These are phyloP conservation scores for Sphyrna mokarran DNA, from an alignment of 2,113 vertebrate species.

Conservation along the genomic window DNA sequence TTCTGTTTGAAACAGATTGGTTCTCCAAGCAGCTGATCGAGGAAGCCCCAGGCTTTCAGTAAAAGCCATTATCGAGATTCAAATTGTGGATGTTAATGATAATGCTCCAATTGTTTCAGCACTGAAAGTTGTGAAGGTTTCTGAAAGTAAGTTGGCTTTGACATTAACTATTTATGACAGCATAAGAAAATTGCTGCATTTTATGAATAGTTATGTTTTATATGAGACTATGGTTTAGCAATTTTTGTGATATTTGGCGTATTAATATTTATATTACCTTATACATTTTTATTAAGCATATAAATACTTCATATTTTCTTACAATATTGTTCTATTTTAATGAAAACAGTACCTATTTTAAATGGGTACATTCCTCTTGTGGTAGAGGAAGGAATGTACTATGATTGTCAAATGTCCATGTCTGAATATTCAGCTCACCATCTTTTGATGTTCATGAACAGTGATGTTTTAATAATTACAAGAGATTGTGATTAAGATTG, in stretches of 20 bases:
- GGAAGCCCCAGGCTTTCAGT: conserved; percentile 70
- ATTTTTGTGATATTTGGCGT: background rate
- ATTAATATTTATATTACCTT: background rate
- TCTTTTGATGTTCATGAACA: background rate
- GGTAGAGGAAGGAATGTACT: background rate
- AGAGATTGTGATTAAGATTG: background rate
- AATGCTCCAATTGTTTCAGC: conserved; percentile 70
- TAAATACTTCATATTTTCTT: background rate
- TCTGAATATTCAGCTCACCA: background rate
- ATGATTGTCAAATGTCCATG: background rate
- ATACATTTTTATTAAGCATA: too few species aligned
- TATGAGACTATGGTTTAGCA: background rate
- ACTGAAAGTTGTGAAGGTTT: conserved; percentile 60
- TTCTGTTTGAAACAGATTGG: conserved; percentile 57
- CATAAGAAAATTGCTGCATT: conserved; percentile 40
- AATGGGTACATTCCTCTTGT: background rate
- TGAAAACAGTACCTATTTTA: background rate
- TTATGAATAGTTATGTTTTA: background rate
- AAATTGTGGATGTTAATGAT: conserved; percentile 82
- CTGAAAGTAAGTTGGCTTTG: conserved; percentile 70
- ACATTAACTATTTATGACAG: conserved; percentile 40
- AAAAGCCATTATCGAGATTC: conserved; percentile 62
- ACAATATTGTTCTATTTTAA: background rate
- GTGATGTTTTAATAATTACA: background rate
- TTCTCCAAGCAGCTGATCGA: conserved; percentile 73